Evolutionary conservation across 2,888 invertebrate genomes (phyloP).

Genomic region (Acrobasis suavella): DNA sequence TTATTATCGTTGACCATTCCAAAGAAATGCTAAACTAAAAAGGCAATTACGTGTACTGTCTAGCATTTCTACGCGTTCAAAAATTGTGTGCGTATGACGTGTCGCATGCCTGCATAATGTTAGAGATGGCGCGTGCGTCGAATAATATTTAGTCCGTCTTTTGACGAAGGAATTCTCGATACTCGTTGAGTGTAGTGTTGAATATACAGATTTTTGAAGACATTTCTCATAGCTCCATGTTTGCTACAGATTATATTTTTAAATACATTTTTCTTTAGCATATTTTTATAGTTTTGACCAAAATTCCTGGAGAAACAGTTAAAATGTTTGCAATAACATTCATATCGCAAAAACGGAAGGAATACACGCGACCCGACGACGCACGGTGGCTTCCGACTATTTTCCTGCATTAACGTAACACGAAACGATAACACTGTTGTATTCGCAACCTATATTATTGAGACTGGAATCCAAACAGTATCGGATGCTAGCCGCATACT

Average conservation of each 20-base stretch:
- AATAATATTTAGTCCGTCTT: slow-evolving; percentile 5
- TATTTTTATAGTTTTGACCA: too few relatives aligned
- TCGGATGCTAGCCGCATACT: too few relatives aligned
- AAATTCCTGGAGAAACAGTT: not conserved
- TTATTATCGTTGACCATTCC: not conserved
- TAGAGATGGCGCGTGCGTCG: slow-evolving; percentile 15
- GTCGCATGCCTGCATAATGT: slow-evolving; percentile 24
- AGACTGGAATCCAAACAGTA: too few relatives aligned
- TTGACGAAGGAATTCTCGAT: slow-evolving; percentile 6
- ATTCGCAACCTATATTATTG: too few relatives aligned
- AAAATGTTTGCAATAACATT: slow-evolving; percentile 1
- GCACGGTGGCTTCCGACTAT: slow-evolving; percentile 1
- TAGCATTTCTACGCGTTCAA: slow-evolving; percentile 13
- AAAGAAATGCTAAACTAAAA: slow-evolving; percentile 5
- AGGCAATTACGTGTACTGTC: slow-evolving; percentile 8
- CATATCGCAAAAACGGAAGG: slow-evolving; percentile 14
- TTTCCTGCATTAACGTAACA: slow-evolving; percentile 14
- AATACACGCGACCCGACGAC: slow-evolving; percentile 1
- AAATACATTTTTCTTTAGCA: too few relatives aligned
- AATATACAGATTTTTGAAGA: too few relatives aligned
- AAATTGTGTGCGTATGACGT: not conserved
- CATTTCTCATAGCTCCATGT: not conserved
- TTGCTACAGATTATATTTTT: too few relatives aligned
- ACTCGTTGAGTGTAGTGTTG: too few relatives aligned
- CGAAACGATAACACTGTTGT: not conserved